A percentile compares a stretch with the other conserved stretches of the same genome.
These are phyloP conservation scores for Remorina albescens DNA, from an alignment of 2,797 vertebrate species.

Conservation along the genomic window DNA sequence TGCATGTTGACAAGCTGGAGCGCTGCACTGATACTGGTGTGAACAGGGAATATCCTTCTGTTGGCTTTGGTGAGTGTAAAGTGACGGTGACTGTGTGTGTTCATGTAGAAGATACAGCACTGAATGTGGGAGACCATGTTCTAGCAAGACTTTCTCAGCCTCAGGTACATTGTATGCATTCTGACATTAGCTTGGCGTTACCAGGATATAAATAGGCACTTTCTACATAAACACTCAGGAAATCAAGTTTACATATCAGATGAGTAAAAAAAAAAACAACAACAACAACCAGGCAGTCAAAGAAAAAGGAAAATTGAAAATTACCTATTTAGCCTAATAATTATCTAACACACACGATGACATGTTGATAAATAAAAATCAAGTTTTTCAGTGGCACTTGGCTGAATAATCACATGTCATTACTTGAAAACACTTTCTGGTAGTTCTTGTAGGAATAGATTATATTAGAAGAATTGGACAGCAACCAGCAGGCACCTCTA, in stretches of 20 bases:
- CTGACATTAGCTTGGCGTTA: conserved; percentile 77
- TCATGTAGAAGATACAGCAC: conserved; percentile 61
- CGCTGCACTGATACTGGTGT: conserved; percentile 48
- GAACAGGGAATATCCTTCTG: conserved; percentile 29
- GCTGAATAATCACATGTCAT: conserved; percentile 73
- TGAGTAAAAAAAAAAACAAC: conserved; percentile 61
- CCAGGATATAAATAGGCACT: conserved; percentile 89
- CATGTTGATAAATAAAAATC: conserved; percentile 56
- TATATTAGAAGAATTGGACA: conserved; percentile 63
- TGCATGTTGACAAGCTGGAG: conserved; percentile 66
- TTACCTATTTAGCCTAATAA: conserved; percentile 43
- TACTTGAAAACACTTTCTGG: conserved; percentile 66
- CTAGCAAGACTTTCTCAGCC: conserved; percentile 44
- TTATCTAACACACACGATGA: conserved; percentile 54
- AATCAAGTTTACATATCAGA: conserved; percentile 76
- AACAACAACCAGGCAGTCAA: conserved; percentile 44
- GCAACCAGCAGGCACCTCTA: conserved; percentile 68
- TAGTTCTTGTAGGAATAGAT: conserved; percentile 55
- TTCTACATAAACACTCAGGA: conserved; percentile 89
- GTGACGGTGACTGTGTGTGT: conserved; percentile 48
- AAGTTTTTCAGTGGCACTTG: conserved; percentile 77
- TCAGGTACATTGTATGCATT: conserved; percentile 69
- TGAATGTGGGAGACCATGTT: conserved; percentile 42
- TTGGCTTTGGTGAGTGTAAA: conserved; percentile 43
- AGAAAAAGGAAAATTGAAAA: conserved; percentile 52